These are phyloP conservation scores for Heterodera carotae DNA, from an alignment of 1,140 invertebrate species.

Conservation along the genomic window DNA sequence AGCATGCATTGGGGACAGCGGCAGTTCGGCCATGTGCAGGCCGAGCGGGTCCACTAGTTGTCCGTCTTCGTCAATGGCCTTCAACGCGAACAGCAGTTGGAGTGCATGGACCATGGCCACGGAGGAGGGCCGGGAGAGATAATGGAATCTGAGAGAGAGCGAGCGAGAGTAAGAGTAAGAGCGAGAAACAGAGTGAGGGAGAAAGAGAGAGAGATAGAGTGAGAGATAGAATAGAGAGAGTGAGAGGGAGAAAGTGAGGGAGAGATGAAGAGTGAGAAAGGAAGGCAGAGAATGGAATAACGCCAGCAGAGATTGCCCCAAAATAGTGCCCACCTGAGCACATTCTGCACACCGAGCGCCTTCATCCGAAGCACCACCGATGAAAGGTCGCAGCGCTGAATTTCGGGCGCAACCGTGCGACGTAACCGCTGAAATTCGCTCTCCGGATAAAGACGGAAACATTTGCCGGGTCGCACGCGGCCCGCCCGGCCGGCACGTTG, in stretches of 20 bases:
- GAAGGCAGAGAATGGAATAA: no score
- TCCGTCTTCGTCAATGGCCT: conserved; percentile 77
- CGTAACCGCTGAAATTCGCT: conserved; percentile 75
- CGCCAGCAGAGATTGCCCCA: no score
- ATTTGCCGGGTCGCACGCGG: conserved; percentile 80
- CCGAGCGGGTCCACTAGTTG: conserved; percentile 80
- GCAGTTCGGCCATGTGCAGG: conserved; percentile 86
- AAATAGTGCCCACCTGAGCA: conserved; percentile 67
- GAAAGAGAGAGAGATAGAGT: not conserved
- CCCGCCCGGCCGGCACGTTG: conserved; percentile 91
- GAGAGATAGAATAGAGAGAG: no score
- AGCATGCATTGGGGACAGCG: conserved; percentile 81
- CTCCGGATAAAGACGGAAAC: conserved; percentile 75
- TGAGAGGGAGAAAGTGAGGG: no score
- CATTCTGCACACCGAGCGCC: conserved; percentile 89
- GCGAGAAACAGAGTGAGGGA: not conserved
- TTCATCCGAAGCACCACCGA: conserved; percentile 86
- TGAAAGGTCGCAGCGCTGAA: conserved; percentile 84
- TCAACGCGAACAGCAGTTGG: conserved; percentile 84
- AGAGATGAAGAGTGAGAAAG: no score
- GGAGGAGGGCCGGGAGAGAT: conserved; percentile 82
- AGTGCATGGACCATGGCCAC: conserved; percentile 77
- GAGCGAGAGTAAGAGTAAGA: not conserved
- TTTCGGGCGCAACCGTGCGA: conserved; percentile 81
- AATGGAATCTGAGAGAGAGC: conserved; percentile 71